Evolutionary conservation across 92 coral and sea anemone species (phyloP).

Genomic region (Siderastrea siderea): DNA sequence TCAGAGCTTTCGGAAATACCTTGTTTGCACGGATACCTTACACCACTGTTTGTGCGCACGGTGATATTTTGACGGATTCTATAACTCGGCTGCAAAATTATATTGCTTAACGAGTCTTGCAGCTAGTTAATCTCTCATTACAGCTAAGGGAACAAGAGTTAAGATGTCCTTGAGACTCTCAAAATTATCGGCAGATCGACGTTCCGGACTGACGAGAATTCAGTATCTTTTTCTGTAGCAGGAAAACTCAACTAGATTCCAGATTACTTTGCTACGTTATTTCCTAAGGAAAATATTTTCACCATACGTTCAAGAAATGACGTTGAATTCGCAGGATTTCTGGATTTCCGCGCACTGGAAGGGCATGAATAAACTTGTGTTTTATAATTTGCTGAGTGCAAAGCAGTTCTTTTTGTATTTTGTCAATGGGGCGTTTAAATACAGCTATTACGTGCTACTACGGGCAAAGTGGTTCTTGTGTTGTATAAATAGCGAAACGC

Average conservation of each 20-base stretch:
- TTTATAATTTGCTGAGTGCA: neutral
- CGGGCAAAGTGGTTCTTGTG: neutral
- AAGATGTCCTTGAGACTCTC: conserved; percentile 14
- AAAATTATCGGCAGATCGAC: neutral
- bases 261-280: neutral
- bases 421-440: neutral
- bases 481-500: neutral
- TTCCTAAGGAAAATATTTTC: conserved; percentile 6
- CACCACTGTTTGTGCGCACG: neutral
- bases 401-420: neutral
- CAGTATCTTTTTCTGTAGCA: neutral
- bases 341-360: conserved; percentile 18
- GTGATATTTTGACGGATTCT: neutral
- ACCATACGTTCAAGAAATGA: neutral
- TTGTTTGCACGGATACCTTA: conserved; percentile 17
- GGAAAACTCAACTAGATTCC: neutral
- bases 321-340: neutral
- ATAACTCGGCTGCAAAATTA: conserved; percentile 3
- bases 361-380: neutral
- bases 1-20: conserved; percentile 25
- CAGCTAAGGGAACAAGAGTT: conserved; percentile 19
- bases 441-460: neutral
- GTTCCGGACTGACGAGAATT: neutral
- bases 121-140: neutral
- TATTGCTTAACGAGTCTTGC: conserved; percentile 10